Conservation (phyloP, 2,888 invertebrate species). For the Drosophila neonasuta region DNA sequence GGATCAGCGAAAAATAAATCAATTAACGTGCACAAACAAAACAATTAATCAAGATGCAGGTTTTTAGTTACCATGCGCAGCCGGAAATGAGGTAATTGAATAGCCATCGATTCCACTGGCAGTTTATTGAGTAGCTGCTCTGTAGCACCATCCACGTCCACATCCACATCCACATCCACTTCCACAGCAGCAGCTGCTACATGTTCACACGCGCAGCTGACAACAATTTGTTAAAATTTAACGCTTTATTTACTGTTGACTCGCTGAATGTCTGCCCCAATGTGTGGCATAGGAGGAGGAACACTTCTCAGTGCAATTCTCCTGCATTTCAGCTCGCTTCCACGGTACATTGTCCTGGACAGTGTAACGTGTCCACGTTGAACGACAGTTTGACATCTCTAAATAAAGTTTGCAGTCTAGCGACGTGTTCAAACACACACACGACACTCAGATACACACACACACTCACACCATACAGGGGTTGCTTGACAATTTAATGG, state of each 20-base stretch:
- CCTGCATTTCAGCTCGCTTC: not conserved
- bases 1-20: constrained; percentile 65
- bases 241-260: constrained; percentile 73
- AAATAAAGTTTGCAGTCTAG: constrained; percentile 72
- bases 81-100: constrained; percentile 69
- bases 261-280: constrained; percentile 30
- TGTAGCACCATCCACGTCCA: not conserved
- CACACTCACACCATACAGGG: constrained; percentile 1
- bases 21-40: constrained; percentile 71
- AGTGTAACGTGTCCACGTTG: constrained; percentile 53
- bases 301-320: not conserved
- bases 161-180: not conserved
- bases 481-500: constrained; percentile 69
- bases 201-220: constrained; percentile 64
- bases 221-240: constrained; percentile 77
- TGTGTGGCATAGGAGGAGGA: not conserved
- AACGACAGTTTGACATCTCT: constrained; percentile 75
- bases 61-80: constrained; percentile 55
- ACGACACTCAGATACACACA: constrained; percentile 16
- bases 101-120: constrained; percentile 63
- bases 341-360: constrained; percentile 14
- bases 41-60: constrained; percentile 71
- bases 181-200: constrained; percentile 24
- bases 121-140: not conserved
- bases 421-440: constrained; percentile 52